Evolutionary conservation across 2,113 vertebrate species (phyloP).

Genomic region (Cryptomyrus ogoouensis): DNA sequence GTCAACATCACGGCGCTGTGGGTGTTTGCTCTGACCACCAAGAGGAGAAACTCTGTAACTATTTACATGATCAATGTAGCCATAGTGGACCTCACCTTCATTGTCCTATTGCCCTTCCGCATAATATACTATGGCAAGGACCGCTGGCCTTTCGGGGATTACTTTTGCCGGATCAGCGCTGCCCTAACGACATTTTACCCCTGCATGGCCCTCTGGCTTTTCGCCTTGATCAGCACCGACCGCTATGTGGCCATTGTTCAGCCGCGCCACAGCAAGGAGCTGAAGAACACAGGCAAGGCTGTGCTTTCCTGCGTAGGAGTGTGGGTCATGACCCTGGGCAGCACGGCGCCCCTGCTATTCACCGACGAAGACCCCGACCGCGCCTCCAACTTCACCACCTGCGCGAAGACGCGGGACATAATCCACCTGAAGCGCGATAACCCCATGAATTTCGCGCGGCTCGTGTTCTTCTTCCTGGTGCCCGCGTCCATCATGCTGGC

Average conservation of each 20-base stretch:
- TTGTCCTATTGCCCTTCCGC: constrained; percentile 78
- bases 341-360: constrained; percentile 70
- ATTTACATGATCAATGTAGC: constrained; percentile 96
- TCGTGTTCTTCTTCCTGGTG: constrained; percentile 83
- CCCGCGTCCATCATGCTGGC: constrained; percentile 86
- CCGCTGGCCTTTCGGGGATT: constrained; percentile 80
- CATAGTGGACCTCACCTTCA: constrained; percentile 77
- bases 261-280: constrained; percentile 80
- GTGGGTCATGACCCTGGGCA: constrained; percentile 82
- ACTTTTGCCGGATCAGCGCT: constrained; percentile 73
- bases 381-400: constrained; percentile 70
- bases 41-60: constrained; percentile 85
- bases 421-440: constrained; percentile 71
- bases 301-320: constrained; percentile 68
- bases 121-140: constrained; percentile 73
- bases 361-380: constrained; percentile 68
- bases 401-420: constrained; percentile 82
- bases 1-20: constrained; percentile 86
- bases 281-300: constrained; percentile 82
- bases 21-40: constrained; percentile 94
- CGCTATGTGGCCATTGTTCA: constrained; percentile 94
- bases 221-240: constrained; percentile 85
- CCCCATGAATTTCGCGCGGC: constrained; percentile 69
- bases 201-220: constrained; percentile 87
- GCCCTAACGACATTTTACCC: constrained; percentile 86